A percentile compares a stretch with the other conserved stretches of the same genome.
These are phyloP conservation scores for Microcebus ravelobensis DNA, from an alignment of 2,113 vertebrate species.

Conservation along the genomic window DNA sequence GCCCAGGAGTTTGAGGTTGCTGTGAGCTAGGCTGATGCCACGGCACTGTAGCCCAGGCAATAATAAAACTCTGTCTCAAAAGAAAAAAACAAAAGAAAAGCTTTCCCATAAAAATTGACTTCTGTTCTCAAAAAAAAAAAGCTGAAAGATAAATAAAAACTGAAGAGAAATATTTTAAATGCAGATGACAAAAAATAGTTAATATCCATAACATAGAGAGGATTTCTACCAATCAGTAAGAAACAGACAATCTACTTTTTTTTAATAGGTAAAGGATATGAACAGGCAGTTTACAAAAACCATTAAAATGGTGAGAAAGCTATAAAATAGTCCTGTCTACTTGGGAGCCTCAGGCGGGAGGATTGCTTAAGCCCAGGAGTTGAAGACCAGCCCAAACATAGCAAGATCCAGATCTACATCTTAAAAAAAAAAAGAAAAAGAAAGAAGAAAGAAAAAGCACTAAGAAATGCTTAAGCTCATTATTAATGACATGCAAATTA, in stretches of 20 bases:
- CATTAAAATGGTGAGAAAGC: conserved; percentile 25
- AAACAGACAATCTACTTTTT: conserved; percentile 14
- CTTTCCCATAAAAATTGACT: too few relatives aligned
- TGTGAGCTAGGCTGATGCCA: too few relatives aligned
- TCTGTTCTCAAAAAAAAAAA: too few relatives aligned
- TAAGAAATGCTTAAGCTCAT: background rate
- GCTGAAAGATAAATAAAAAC: background rate
- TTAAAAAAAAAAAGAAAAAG: too few relatives aligned
- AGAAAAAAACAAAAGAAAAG: too few relatives aligned
- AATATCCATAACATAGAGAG: background rate
- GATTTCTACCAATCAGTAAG: background rate
- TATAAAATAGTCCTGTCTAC: background rate
- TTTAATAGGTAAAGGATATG: background rate
- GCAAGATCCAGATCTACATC: too few relatives aligned
- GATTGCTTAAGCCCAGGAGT: background rate
- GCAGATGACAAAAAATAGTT: conserved; percentile 23
- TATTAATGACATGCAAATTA: background rate
- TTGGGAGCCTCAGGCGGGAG: background rate
- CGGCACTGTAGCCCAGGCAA: too few relatives aligned
- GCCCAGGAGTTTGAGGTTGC: too few relatives aligned
- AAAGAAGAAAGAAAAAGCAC: background rate
- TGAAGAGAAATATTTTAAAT: conserved; percentile 1
- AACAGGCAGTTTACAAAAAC: conserved; percentile 29
- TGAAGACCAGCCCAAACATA: background rate
- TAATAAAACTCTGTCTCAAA: too few relatives aligned